phyloP scores from a whole-genome alignment of 2,113 vertebrate species.

The Verasper variegatus region DNA sequence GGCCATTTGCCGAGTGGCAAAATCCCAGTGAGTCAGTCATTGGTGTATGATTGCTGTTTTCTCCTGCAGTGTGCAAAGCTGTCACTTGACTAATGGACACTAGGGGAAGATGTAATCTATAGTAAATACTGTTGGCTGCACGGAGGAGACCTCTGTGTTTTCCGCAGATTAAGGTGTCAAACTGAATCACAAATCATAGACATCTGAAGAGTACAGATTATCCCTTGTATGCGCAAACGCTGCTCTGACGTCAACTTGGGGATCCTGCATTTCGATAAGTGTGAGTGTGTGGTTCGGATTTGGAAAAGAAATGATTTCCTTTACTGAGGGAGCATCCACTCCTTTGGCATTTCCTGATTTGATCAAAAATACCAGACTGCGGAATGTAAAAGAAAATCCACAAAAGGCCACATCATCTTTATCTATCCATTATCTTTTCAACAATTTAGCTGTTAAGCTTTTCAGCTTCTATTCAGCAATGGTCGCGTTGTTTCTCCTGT shows the following conservation, averaged over 20 bases:
- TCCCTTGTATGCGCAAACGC: conserved; percentile 45
- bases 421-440: conserved; percentile 22
- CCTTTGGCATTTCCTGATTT: conserved; percentile 54
- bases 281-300: conserved; percentile 22
- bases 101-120: conserved; percentile 77
- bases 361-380: conserved; percentile 27
- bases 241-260: conserved; percentile 45
- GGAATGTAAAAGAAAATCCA: conserved; percentile 33
- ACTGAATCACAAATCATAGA: conserved; percentile 71
- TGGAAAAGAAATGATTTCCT: conserved; percentile 35
- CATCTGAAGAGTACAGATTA: conserved; percentile 69
- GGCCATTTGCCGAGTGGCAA: conserved; percentile 56
- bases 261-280: conserved; percentile 22
- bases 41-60: conserved; percentile 73
- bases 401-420: conserved; percentile 27
- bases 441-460: conserved; percentile 5
- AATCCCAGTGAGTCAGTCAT: conserved; percentile 69
- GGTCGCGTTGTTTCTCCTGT: conserved; percentile 22
- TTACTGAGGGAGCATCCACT: conserved; percentile 10
- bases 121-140: conserved; percentile 76
- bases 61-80: conserved; percentile 71
- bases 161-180: conserved; percentile 78
- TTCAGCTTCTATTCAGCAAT: conserved; percentile 38
- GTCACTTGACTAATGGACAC: conserved; percentile 73
- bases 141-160: conserved; percentile 68